Conservation (phyloP, 64 coral and sea anemone species). For the Montipora efflorescens region DNA sequence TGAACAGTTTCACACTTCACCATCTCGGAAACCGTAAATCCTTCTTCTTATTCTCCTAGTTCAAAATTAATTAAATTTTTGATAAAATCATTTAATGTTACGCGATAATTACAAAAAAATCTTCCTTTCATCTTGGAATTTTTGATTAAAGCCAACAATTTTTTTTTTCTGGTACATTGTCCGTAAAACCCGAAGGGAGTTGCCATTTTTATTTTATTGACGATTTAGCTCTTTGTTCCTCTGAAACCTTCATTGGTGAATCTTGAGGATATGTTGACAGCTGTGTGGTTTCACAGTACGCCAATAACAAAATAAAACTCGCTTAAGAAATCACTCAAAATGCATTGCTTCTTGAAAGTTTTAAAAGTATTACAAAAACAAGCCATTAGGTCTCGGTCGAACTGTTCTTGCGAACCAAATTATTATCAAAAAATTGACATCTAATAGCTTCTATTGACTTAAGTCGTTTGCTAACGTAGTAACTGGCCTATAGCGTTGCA, state of each 20-base stretch:
- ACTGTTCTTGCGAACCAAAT: neutral
- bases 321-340: neutral
- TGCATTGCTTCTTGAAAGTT: neutral
- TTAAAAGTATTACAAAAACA: neutral
- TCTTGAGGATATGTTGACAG: constrained; percentile 19
- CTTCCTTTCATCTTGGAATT: no score
- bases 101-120: neutral
- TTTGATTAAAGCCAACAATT: no score
- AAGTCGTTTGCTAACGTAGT: constrained; percentile 44
- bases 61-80: no score
- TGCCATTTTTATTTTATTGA: constrained; percentile 18
- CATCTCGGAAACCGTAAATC: no score
- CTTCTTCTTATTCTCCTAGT: no score
- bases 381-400: constrained; percentile 1
- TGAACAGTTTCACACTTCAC: neutral
- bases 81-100: neutral
- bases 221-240: neutral
- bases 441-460: constrained; percentile 51
- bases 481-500: constrained; percentile 63
- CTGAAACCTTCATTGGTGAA: neutral
- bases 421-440: constrained; percentile 38
- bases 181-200: neutral
- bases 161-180: constrained; percentile 13
- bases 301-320: neutral
- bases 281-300: neutral